phyloP scores from a whole-genome alignment of 2,113 vertebrate species.

The Pipa parva region DNA sequence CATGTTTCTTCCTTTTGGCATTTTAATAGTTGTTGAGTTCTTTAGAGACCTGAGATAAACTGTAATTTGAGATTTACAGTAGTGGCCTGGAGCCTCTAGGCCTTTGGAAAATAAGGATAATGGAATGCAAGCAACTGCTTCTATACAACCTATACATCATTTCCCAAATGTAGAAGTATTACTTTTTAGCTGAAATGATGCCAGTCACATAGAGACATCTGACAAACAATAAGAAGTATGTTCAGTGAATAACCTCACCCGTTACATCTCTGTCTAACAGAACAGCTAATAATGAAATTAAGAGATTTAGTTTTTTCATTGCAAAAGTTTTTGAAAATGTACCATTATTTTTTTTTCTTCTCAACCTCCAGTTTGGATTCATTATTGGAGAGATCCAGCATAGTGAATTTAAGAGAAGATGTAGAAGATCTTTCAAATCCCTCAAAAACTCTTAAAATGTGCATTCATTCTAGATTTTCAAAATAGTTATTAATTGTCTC shows the following conservation, averaged over 20 bases:
- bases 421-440: no score
- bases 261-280: conserved; percentile 56
- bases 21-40: conserved; percentile 44
- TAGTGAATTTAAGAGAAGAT: no score
- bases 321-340: conserved; percentile 68
- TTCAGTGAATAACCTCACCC: conserved; percentile 54
- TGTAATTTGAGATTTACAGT: conserved; percentile 49
- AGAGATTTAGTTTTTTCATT: conserved; percentile 74
- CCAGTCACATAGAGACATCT: conserved; percentile 60
- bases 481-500: no score
- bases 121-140: conserved; percentile 62
- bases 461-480: no score
- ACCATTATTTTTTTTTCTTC: conserved; percentile 63
- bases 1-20: conserved; percentile 42
- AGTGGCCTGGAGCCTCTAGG: neutral
- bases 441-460: no score
- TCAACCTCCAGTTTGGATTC: conserved; percentile 75
- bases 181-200: conserved; percentile 56
- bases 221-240: conserved; percentile 57
- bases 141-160: conserved; percentile 59
- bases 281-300: conserved; percentile 66
- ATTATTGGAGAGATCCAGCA: conserved; percentile 54
- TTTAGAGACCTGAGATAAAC: conserved; percentile 47
- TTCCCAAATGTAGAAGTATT: conserved; percentile 60
- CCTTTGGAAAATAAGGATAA: conserved; percentile 49